Evolutionary conservation across 2,888 invertebrate species (phyloP).

Genomic region (Gonocerus acuteangulatus): DNA sequence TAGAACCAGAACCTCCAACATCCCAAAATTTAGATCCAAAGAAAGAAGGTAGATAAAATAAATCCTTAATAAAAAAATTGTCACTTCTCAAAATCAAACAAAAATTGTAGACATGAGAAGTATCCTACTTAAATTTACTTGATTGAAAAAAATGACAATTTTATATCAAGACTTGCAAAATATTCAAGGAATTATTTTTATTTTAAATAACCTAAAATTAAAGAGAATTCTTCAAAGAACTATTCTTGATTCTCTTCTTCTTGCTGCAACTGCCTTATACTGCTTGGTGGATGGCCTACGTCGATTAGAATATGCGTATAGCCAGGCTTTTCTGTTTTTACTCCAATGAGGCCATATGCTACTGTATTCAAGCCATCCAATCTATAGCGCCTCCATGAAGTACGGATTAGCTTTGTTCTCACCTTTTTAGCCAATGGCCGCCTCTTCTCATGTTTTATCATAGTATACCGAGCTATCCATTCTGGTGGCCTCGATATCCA

Average conservation of each 20-base stretch:
- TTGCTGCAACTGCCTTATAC: conserved; percentile 36
- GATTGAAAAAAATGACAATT: no score
- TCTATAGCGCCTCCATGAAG: conserved; percentile 40
- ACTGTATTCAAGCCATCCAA: conserved; percentile 46
- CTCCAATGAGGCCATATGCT: conserved; percentile 43
- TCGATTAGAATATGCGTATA: conserved; percentile 47
- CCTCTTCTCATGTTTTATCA: conserved; percentile 48
- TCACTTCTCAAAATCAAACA: no score
- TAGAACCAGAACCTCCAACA: no score
- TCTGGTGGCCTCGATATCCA: conserved; percentile 47
- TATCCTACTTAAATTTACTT: no score
- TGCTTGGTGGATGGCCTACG: conserved; percentile 43
- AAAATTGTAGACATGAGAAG: no score
- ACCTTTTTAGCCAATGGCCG: conserved; percentile 40
- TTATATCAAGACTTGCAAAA: no score
- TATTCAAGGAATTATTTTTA: no score
- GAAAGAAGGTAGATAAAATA: no score
- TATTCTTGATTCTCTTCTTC: conserved; percentile 28
- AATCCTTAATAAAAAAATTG: no score
- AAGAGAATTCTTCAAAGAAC: no score
- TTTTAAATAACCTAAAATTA: no score
- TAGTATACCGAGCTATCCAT: conserved; percentile 49
- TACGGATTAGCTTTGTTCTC: conserved; percentile 40
- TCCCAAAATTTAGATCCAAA: no score
- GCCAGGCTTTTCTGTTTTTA: conserved; percentile 40